Evolutionary conservation across 2,797 vertebrate species (phyloP).

Genomic region (Ctenopoma kingsleyae): DNA sequence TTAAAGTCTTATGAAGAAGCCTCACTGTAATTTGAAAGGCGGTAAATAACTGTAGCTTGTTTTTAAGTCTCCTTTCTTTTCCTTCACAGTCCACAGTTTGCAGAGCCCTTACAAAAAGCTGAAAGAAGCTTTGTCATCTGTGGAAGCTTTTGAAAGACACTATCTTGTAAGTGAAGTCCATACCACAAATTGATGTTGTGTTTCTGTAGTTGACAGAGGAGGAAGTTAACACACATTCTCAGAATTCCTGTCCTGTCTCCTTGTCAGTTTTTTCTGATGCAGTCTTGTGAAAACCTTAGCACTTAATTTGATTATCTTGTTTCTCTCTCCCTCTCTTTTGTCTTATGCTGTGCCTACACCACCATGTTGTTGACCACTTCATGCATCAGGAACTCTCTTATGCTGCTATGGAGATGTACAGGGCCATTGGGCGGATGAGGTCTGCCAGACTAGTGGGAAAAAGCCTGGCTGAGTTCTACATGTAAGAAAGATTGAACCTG

Average conservation of each 20-base stretch:
- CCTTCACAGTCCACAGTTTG: conserved; percentile 88
- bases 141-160: conserved; percentile 97
- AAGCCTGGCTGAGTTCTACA: conserved; percentile 97
- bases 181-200: conserved; percentile 2
- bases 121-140: conserved; percentile 96
- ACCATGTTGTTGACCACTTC: conserved; percentile 16
- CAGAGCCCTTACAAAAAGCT: conserved; percentile 99
- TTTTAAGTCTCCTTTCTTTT: conserved; percentile 37
- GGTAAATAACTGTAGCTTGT: background rate
- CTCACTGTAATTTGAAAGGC: background rate
- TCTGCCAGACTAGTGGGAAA: conserved; percentile 95
- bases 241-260: conserved; percentile 8
- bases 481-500: conserved; percentile 82
- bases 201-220: conserved; percentile 21
- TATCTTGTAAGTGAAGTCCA: conserved; percentile 89
- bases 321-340: background rate
- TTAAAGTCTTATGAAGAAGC: background rate
- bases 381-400: conserved; percentile 92
- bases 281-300: conserved; percentile 25
- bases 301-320: conserved; percentile 19
- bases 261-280: conserved; percentile 25
- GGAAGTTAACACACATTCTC: conserved; percentile 16
- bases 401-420: conserved; percentile 96
- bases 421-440: conserved; percentile 90
- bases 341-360: background rate